Conservation (phyloP, 92 coral and sea anemone genomes). For the Porites rus region DNA sequence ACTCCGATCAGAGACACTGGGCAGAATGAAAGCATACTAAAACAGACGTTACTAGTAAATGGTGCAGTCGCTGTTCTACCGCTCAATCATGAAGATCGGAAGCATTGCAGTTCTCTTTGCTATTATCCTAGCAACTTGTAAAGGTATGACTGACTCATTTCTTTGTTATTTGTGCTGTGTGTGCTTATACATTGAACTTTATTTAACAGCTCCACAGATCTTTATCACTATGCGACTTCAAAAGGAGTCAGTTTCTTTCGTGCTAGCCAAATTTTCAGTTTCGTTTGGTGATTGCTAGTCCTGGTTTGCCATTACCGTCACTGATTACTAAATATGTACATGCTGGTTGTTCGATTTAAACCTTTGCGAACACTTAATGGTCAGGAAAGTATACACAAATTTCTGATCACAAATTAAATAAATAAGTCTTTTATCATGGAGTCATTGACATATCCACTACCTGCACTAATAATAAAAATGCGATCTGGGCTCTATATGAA, state of each 20-base stretch:
- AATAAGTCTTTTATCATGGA: not conserved
- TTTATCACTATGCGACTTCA: not conserved
- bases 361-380: not conserved
- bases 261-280: not conserved
- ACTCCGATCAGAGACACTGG: not conserved
- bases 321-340: no score
- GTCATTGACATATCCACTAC: not conserved
- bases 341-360: no score
- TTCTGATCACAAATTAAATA: not conserved
- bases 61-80: not conserved
- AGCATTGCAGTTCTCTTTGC: not conserved
- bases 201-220: not conserved
- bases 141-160: constrained; percentile 10
- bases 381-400: constrained; percentile 1
- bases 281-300: not conserved
- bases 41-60: not conserved
- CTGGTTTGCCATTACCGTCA: no score
- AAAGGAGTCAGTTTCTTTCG: not conserved
- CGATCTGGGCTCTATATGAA: not conserved
- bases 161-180: not conserved
- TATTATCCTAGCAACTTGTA: not conserved
- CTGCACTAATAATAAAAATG: not conserved
- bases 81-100: not conserved
- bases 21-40: not conserved
- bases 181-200: not conserved